Percentiles rank a stretch among this genome's conserved stretches.
These are phyloP conservation scores for Macaca nemestrina DNA, from an alignment of 2,113 vertebrate species.

Conservation along the genomic window DNA sequence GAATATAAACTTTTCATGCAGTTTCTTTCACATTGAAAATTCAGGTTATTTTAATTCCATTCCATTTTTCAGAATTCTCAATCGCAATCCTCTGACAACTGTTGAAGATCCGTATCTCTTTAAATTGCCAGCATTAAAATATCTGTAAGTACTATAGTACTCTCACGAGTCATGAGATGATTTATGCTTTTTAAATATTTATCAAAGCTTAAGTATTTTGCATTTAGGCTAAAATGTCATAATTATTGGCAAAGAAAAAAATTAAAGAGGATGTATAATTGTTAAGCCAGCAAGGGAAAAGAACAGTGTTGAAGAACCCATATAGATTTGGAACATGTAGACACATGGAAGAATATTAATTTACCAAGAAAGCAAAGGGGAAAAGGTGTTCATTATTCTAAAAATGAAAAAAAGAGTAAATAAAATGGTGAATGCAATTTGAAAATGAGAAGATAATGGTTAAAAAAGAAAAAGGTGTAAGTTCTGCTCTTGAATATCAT, in stretches of 20 bases:
- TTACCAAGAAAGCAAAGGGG: neutral
- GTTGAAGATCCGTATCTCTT: conserved; percentile 73
- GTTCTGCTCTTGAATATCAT: neutral
- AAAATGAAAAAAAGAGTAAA: neutral
- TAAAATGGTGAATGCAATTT: neutral
- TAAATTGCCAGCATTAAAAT: conserved; percentile 74
- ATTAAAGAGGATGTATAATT: neutral
- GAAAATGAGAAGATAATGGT: neutral
- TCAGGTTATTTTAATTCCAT: conserved; percentile 18
- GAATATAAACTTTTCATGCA: no score
- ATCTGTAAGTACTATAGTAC: conserved; percentile 75
- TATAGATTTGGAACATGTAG: neutral
- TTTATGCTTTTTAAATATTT: neutral
- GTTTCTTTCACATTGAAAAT: no score
- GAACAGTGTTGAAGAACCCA: neutral
- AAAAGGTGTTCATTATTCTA: neutral
- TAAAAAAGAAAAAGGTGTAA: neutral
- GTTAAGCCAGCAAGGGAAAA: neutral
- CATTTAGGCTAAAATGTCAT: neutral
- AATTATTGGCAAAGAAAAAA: neutral
- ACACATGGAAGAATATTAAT: neutral
- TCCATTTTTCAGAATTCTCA: conserved; percentile 78
- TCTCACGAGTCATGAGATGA: neutral
- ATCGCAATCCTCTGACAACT: conserved; percentile 72
- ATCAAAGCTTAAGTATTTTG: neutral